Evolutionary conservation across 2,113 vertebrate genomes (phyloP), one percentile per base, ranked within the genome.

Genomic region (Ranitomeya imitator): DNA sequence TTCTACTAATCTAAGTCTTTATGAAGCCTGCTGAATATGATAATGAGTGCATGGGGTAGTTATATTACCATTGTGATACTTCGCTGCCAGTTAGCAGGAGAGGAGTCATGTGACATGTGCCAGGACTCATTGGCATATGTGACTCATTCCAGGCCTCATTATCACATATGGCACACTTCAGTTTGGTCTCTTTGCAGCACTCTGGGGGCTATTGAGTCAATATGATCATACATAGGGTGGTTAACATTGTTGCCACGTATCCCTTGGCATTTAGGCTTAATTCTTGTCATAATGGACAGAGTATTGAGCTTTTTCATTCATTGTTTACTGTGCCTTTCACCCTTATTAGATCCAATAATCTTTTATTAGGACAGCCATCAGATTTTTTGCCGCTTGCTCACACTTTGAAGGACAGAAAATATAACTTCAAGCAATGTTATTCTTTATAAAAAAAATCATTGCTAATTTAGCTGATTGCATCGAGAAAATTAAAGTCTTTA

Each of bases 381-480:
- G 31, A 76, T 76, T 76, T 51, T 19, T 16, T 76, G 18, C 12
- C 5, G 73, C 26, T 71, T 7, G n/a, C 18, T 8, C 21, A 15
- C 16, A 74, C 45, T 51, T 52, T 52, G 52, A 76, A 51, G 37
- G 10, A 52, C 45, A 52, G 37, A 52, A 21, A 52, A 76, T 76
- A 11, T 76, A 76, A 76, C 73, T 76, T 76, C 51, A 76, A 76
- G 73, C 18, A 76, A 76, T 76, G 18, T 52, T 51, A 76, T 52
- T 76, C 45, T 52, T 52, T 45, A 76, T 52, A 51, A 52, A 52
- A 76, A 52, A 52, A 52, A 76, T 76, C 31, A 52, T 76, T 7
- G 45, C 73, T 76, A 76, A 76, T 76, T 76, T 76, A 76, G 73
- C 73, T 52, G 73, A 76, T 76, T 76, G 73, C 73, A 76, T 21